These are phyloP conservation scores for Ophiodon elongatus DNA, from an alignment of 2,113 vertebrate species.

Conservation along the genomic window DNA sequence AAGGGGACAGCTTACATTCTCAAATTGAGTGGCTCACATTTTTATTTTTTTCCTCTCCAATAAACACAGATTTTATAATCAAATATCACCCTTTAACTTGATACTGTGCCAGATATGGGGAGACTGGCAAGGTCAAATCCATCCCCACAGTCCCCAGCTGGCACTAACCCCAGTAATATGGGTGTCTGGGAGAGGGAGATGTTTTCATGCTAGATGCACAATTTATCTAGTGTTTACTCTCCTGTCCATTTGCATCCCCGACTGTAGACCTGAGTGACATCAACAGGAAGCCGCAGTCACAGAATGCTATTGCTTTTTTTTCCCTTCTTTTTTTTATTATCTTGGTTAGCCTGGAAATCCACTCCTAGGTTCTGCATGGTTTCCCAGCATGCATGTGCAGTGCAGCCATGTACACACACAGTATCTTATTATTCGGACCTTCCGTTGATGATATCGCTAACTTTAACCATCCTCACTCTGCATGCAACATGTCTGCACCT, in stretches of 20 bases:
- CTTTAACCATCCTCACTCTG: background rate
- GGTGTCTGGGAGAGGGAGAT: slow-evolving; percentile 66
- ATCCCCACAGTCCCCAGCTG: slow-evolving; percentile 72
- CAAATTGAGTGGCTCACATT: slow-evolving; percentile 29
- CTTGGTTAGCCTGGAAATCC: slow-evolving; percentile 20
- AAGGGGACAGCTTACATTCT: slow-evolving; percentile 2
- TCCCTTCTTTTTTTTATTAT: slow-evolving; percentile 7
- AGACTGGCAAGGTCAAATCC: slow-evolving; percentile 70
- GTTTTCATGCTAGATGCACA: slow-evolving; percentile 82
- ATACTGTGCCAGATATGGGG: slow-evolving; percentile 44
- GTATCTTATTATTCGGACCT: background rate
- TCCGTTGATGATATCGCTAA: background rate
- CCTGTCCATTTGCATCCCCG: slow-evolving; percentile 79
- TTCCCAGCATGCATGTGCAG: background rate
- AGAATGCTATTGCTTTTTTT: slow-evolving; percentile 24
- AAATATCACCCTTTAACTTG: slow-evolving; percentile 18
- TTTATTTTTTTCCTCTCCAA: background rate
- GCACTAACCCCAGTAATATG: slow-evolving; percentile 69
- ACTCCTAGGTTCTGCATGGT: slow-evolving; percentile 6
- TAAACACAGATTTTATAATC: slow-evolving; percentile 40
- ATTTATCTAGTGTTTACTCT: slow-evolving; percentile 82
- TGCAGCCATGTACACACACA: background rate
- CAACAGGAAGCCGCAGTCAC: slow-evolving; percentile 57
- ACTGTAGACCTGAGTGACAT: slow-evolving; percentile 71
- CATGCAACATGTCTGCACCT: background rate